A percentile compares a stretch with the other conserved stretches of the same genome.
Evolutionary conservation across 1,140 invertebrate genomes (phyloP).

Genomic region (Arion vulgaris): DNA sequence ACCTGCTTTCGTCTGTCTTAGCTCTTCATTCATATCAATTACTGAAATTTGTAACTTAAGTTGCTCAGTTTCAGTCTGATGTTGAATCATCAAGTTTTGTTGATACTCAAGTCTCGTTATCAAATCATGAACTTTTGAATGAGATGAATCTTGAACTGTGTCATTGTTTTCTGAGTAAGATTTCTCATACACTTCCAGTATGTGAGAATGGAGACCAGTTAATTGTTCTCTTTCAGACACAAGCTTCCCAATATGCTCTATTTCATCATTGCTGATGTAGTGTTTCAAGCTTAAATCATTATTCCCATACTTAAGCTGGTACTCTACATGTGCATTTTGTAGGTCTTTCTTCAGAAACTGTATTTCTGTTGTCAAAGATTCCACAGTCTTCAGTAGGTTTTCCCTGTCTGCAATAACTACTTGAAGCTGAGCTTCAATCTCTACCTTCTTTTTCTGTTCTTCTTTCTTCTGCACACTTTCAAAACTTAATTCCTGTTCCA

Average conservation of each 20-base stretch:
- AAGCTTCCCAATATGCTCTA: conserved; percentile 14
- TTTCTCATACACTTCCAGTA: conserved; percentile 21
- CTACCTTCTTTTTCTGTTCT: neutral
- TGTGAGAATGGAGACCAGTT: neutral
- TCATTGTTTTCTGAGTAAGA: conserved; percentile 28
- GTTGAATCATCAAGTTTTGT: neutral
- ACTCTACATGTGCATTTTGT: neutral
- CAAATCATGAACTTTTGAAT: neutral
- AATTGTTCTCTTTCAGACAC: neutral
- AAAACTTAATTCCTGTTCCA: neutral
- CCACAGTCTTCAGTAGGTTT: neutral
- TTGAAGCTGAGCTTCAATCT: conserved; percentile 16
- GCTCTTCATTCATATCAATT: conserved; percentile 5
- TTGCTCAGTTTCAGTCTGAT: conserved; percentile 25
- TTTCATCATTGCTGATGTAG: neutral
- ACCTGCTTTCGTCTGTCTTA: neutral
- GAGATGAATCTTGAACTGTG: neutral
- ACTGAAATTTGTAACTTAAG: neutral
- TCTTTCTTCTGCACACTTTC: neutral
- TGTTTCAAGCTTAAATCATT: neutral
- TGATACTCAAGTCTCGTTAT: neutral
- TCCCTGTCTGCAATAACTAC: conserved; percentile 22
- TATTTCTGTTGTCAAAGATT: conserved; percentile 10
- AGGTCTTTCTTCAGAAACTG: conserved; percentile 5
- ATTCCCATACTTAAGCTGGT: neutral